Base-by-base conservation (phyloP, 2,797 vertebrate genomes). In the Botia kubotai region DNA sequence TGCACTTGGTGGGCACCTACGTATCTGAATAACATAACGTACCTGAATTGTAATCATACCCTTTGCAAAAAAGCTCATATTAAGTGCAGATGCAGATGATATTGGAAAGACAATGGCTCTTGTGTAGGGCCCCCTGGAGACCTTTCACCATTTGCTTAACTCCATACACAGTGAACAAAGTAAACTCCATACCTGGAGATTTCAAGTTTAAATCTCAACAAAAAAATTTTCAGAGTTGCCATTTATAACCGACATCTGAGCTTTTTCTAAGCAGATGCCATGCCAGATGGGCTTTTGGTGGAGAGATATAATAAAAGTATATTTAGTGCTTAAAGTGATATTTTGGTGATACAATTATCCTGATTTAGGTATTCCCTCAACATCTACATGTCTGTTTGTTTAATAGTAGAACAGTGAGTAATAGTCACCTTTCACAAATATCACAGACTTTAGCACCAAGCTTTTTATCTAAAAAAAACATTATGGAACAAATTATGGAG, bases 61-160 rank as follows among this genome's bases (percentile, higher is more conserved):
- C 43, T 46, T 43, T 43, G 39, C 39, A 43, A 8, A 8, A 43
- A 43, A 7, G 8, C 39, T 43, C 6, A 43, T 43, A 6, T 43
- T 43, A 6, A 10, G 43, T 11, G 10, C 43, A 46, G 43, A 46
- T 46, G 43, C 43, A 11, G n/a, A n/a, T n/a, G n/a, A n/a, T n/a
- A 46, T 11, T 46, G 43, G 43, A 46, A 46, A 46, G 43, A 46
- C 8, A 46, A 46, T 46, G 43, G 82, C 85, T 86, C 84, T 26
- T 26, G 23, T 67, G 29, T 46, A 88, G 88, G 88, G 82, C 84
- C 74, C 71, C 85, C 73, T 39, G 79, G 71, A 90, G 87, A 87
- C 85, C 75, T 66, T 58, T 73, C 67, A 77, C 78, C 77, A 67
- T 68, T 68, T 57, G 85, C 86, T 89, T 89, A 89, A 91, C 90